Conservation (phyloP, 2,888 invertebrate genomes). For the Beris morrisii region DNA sequence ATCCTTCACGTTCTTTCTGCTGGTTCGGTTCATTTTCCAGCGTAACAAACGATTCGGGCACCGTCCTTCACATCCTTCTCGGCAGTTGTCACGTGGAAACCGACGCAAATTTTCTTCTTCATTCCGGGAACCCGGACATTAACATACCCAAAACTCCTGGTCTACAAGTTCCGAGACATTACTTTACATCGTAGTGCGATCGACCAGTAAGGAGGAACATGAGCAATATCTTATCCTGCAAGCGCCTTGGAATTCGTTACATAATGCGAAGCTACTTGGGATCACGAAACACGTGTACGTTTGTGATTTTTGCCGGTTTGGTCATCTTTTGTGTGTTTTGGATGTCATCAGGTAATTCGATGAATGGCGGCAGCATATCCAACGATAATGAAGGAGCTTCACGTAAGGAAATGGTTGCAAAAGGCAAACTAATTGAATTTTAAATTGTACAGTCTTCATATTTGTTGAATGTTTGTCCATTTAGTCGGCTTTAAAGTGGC, state of each 20-base stretch:
- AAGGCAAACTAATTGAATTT: neutral
- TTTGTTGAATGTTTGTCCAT: too few relatives aligned
- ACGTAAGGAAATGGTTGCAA: slow-evolving; percentile 39
- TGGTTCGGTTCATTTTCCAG: too few relatives aligned
- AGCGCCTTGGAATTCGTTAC: slow-evolving; percentile 32
- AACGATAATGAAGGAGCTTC: slow-evolving; percentile 29
- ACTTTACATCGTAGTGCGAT: neutral
- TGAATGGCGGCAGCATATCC: slow-evolving; percentile 24
- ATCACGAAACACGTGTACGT: slow-evolving; percentile 42
- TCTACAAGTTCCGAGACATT: too few relatives aligned
- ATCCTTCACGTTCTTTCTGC: too few relatives aligned
- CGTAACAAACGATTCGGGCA: too few relatives aligned
- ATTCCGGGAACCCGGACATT: too few relatives aligned
- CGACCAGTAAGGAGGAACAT: slow-evolving; percentile 6
- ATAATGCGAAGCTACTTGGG: slow-evolving; percentile 40
- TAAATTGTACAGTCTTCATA: too few relatives aligned
- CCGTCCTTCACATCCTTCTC: too few relatives aligned
- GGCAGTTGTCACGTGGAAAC: too few relatives aligned
- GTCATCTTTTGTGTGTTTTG: slow-evolving; percentile 46
- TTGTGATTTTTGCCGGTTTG: slow-evolving; percentile 42
- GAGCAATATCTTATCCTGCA: slow-evolving; percentile 27
- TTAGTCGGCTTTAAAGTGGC: too few relatives aligned
- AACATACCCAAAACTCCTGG: too few relatives aligned
- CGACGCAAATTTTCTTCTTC: too few relatives aligned
- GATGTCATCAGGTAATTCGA: slow-evolving; percentile 43